Evolutionary conservation across 2,113 vertebrate species (phyloP).

Genomic region (Solenodon paradoxus): DNA sequence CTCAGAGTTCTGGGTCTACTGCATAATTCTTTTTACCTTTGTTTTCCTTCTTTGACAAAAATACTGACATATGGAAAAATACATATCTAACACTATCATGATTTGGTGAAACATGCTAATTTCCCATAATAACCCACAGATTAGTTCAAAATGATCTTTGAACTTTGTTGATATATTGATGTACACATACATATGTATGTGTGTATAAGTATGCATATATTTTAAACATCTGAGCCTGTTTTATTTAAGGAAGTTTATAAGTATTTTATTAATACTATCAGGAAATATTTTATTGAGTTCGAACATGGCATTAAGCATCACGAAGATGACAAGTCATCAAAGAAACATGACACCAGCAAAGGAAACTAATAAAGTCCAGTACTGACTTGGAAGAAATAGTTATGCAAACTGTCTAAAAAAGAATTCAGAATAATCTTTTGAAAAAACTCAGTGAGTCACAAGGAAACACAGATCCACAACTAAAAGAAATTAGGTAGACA

Average conservation of each 20-base stretch:
- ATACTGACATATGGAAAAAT: not conserved
- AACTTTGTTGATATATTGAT: not conserved
- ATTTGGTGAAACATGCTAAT: not conserved
- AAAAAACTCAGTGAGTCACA: too few relatives aligned
- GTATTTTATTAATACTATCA: not conserved
- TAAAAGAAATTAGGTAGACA: too few relatives aligned
- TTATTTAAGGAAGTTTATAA: not conserved
- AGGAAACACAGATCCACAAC: too few relatives aligned
- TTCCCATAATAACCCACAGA: not conserved
- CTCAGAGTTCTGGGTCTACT: not conserved
- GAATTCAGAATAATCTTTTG: too few relatives aligned
- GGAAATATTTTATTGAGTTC: not conserved
- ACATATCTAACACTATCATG: not conserved
- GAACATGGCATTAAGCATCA: not conserved
- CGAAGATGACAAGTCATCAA: too few relatives aligned
- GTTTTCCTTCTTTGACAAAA: not conserved
- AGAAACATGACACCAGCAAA: too few relatives aligned
- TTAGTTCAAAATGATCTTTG: not conserved
- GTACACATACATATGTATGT: too few relatives aligned
- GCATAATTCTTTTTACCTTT: not conserved
- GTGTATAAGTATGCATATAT: not conserved
- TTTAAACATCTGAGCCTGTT: not conserved
- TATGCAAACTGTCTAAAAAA: too few relatives aligned
- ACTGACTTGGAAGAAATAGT: too few relatives aligned
- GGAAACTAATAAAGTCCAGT: too few relatives aligned